A percentile compares a stretch with the other conserved stretches of the same genome.
Evolutionary conservation across 2,888 invertebrate species (phyloP).

Genomic region (Hoplodrina ambigua): DNA sequence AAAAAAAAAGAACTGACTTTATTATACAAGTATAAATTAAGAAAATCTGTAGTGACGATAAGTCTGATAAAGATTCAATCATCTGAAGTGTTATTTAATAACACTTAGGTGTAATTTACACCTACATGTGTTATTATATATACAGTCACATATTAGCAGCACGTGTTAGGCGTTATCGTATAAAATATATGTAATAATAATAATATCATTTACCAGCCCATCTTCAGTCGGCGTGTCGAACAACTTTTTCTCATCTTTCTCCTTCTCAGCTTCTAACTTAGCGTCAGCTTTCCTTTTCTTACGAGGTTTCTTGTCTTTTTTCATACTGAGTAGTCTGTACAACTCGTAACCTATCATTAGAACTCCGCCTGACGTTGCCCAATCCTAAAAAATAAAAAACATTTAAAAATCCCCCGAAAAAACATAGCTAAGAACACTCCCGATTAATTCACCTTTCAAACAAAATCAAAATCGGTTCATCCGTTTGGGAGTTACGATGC

Average conservation of each 20-base stretch:
- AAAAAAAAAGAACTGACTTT: too few species aligned
- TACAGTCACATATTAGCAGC: background rate
- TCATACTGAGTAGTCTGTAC: conserved; percentile 96
- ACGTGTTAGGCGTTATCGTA: background rate
- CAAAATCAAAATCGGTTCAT: too few species aligned
- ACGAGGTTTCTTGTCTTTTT: conserved; percentile 91
- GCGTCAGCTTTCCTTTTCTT: conserved; percentile 87
- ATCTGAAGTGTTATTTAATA: too few species aligned
- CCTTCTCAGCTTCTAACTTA: conserved; percentile 80
- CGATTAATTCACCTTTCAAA: too few species aligned
- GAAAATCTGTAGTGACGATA: background rate
- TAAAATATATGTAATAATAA: too few species aligned
- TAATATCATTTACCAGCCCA: conserved; percentile 75
- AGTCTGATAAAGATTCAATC: too few species aligned
- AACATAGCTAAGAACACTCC: too few species aligned
- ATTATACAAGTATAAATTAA: background rate
- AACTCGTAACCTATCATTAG: conserved; percentile 99
- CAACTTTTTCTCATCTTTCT: conserved; percentile 78
- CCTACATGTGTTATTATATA: too few species aligned
- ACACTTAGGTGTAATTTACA: too few species aligned
- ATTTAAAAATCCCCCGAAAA: too few species aligned
- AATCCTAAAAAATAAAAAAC: conserved; percentile 89
- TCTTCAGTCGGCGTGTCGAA: conserved; percentile 81
- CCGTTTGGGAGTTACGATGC: too few species aligned
- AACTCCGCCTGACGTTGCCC: conserved; percentile 97